phyloP scores from a whole-genome alignment of 2,113 vertebrate genomes.

The Emydura subglobosa region DNA sequence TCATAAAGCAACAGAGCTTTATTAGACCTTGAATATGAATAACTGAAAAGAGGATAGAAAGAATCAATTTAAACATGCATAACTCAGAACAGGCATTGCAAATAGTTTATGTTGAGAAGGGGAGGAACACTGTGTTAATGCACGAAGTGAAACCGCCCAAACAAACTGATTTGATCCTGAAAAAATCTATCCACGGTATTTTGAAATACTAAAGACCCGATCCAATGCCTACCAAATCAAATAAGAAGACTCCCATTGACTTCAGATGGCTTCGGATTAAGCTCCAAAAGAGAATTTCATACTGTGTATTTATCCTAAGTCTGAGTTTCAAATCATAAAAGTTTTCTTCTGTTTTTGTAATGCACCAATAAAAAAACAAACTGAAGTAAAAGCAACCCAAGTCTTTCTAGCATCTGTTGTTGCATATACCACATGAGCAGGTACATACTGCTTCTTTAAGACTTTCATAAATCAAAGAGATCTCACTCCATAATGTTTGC shows the following conservation, averaged over 20 bases:
- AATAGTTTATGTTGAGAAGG: not conserved
- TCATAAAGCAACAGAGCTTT: slow-evolving; percentile 2
- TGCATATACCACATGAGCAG: not conserved
- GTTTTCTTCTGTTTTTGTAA: not conserved
- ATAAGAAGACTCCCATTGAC: not conserved
- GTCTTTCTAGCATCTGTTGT: slow-evolving; percentile 11
- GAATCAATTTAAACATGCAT: not conserved
- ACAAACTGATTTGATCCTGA: not conserved
- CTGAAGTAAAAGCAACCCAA: not conserved
- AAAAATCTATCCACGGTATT: not conserved
- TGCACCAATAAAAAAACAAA: not conserved
- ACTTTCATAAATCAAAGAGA: slow-evolving; percentile 28
- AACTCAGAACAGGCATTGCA: slow-evolving; percentile 1
- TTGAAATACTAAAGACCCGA: not conserved
- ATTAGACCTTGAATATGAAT: not conserved
- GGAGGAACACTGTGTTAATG: not conserved
- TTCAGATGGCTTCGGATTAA: not conserved
- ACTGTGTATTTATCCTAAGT: not conserved
- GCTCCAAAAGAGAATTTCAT: not conserved
- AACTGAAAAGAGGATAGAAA: slow-evolving; percentile 19
- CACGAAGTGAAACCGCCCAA: not conserved
- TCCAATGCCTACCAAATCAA: not conserved
- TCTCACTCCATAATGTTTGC: not conserved
- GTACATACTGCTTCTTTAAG: not conserved
- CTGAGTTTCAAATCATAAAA: not conserved